Base-by-base conservation (phyloP, 2,888 invertebrate species). In the Stenurella melanura region DNA sequence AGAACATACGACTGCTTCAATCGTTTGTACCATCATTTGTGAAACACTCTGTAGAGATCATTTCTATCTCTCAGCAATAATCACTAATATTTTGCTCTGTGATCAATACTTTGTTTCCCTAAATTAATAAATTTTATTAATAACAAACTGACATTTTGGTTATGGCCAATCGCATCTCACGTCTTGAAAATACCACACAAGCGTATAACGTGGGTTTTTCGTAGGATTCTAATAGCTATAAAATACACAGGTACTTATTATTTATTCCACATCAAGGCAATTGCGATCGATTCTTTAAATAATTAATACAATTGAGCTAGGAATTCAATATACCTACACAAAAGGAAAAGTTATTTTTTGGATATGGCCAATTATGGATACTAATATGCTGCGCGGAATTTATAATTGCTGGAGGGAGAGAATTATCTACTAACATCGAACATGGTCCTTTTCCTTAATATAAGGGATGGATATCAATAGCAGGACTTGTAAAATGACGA, bases 181-280 rank as follows among this genome's bases (percentile, higher is more conserved):
- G 10, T 19, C 19, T 50, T 61, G 42, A 70, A 60, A 70, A 61
- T 70, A 70, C 70, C 15, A 61, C 21, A 60, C 19, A 70, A 58
- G 58, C 70, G 42, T 70, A 60, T 42, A 21, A 38, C 19, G 67
- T 69, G 30, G 21, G 70, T 21, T 17, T 61, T 60, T 17, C n/a
- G 21, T 42, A 26, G 61, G 61, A 75, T 42, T 64, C 56, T 67
- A 71, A 75, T 73, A 67, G 50, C 70, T 54, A 78, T 57, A 78
- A 73, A 78, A 75, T 75, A 78, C 71, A 79, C 74, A 77, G 69
- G 66, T 17, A 42, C 70, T 72, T 54, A 77, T 81, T 77, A 81
- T 63, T 64, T 75, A 81, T 79, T 78, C 81, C 34, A 78, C 76
- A 78, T 80, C 79, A 79, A 77, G 78, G 80, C 78, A 76, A 80